phyloP scores from a whole-genome alignment of 2,113 vertebrate species.

The Stegastes partitus region DNA sequence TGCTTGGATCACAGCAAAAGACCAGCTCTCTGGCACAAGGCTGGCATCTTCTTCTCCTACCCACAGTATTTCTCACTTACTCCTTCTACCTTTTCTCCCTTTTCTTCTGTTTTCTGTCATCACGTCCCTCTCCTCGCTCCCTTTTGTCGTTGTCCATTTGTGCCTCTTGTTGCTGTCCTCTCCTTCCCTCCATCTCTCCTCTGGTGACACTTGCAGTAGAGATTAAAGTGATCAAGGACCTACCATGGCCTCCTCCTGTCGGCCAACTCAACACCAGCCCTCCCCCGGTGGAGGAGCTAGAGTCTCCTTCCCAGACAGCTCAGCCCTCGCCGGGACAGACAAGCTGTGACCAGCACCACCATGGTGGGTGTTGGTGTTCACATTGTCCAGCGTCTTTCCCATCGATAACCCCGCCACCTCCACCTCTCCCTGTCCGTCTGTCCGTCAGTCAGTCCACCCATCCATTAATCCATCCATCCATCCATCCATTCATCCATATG shows the following conservation, averaged over 20 bases:
- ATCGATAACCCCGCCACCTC: conserved; percentile 17
- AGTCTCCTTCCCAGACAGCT: conserved; percentile 79
- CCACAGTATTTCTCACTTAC: conserved; percentile 48
- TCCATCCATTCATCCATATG: background rate
- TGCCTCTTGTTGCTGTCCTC: conserved; percentile 55
- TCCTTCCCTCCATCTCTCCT: conserved; percentile 46
- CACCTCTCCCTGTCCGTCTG: background rate
- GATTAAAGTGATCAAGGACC: conserved; percentile 99
- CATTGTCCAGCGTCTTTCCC: conserved; percentile 52
- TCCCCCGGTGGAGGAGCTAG: conserved; percentile 85
- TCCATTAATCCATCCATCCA: background rate
- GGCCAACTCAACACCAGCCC: conserved; percentile 94
- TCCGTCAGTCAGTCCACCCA: conserved; percentile 4
- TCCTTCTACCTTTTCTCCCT: conserved; percentile 42
- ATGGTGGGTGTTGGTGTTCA: conserved; percentile 86
- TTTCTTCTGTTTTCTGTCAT: conserved; percentile 44
- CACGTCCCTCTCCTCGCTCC: conserved; percentile 35
- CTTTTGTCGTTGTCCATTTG: conserved; percentile 43
- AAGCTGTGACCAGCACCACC: conserved; percentile 85
- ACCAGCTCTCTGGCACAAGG: conserved; percentile 7
- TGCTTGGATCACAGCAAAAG: conserved; percentile 40
- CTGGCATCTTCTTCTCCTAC: conserved; percentile 27
- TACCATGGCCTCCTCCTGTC: conserved; percentile 97
- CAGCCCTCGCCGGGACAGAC: conserved; percentile 82
- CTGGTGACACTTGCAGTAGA: conserved; percentile 90